A percentile compares a stretch with the other conserved stretches of the same genome.
These are phyloP conservation scores for Poecilia picta DNA, from an alignment of 2,797 vertebrate genomes.

Conservation along the genomic window DNA sequence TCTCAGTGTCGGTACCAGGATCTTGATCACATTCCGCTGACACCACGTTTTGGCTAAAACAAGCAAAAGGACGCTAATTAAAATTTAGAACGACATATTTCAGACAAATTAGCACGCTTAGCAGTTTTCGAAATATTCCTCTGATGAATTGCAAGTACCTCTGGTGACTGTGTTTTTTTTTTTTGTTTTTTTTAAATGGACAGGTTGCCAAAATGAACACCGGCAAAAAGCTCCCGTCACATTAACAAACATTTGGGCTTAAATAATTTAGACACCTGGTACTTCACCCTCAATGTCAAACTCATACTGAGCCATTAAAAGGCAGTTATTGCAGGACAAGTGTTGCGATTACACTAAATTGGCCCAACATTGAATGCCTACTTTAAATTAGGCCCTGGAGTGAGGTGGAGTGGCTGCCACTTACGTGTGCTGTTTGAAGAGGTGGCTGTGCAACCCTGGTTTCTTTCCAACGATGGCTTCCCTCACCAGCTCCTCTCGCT, in stretches of 20 bases:
- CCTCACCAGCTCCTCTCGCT: constrained; percentile 78
- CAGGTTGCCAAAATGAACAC: constrained; percentile 20
- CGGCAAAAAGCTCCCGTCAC: constrained; percentile 15
- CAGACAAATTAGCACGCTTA: constrained; percentile 19
- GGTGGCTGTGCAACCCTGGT: constrained; percentile 75
- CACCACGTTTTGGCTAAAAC: constrained; percentile 56
- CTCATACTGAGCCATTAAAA: constrained; percentile 56
- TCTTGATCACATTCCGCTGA: constrained; percentile 43
- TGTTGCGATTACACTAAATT: constrained; percentile 63
- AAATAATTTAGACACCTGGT: constrained; percentile 58
- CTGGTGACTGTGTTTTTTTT: constrained; percentile 13
- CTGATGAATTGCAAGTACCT: neutral
- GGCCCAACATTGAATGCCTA: constrained; percentile 35
- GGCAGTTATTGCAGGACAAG: constrained; percentile 52
- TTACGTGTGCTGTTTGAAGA: constrained; percentile 85
- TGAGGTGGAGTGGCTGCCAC: constrained; percentile 45
- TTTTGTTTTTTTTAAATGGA: constrained; percentile 25
- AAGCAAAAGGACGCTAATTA: constrained; percentile 4
- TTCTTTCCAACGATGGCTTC: constrained; percentile 82
- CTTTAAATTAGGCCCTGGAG: constrained; percentile 58
- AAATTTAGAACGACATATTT: constrained; percentile 5
- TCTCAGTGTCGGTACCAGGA: constrained; percentile 19
- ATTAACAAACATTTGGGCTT: constrained; percentile 45
- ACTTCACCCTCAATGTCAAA: constrained; percentile 67
- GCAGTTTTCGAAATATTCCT: constrained; percentile 16